Conservation (phyloP, 2,888 invertebrate genomes). For the Aspidapion aeneum region DNA sequence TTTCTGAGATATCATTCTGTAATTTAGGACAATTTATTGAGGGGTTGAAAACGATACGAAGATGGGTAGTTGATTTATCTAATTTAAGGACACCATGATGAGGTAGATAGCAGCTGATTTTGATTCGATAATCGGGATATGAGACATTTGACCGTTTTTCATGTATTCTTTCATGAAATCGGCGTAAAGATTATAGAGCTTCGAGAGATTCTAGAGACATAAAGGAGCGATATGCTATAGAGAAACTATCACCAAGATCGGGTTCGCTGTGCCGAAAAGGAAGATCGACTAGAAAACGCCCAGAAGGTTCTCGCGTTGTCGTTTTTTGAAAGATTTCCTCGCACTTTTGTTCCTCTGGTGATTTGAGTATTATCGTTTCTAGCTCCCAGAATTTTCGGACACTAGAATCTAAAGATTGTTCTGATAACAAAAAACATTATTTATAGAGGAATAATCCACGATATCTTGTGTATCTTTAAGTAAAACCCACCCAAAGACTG, state of each 20-base stretch:
- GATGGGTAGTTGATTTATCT: slow-evolving; percentile 11
- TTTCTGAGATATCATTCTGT: slow-evolving; percentile 5
- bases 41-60: slow-evolving; percentile 16
- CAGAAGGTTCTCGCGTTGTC: not conserved
- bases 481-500: not conserved
- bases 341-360: slow-evolving; percentile 1
- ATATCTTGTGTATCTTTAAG: not conserved
- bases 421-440: not conserved
- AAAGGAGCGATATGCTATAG: slow-evolving; percentile 6
- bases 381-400: slow-evolving; percentile 13
- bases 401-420: slow-evolving; percentile 1
- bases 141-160: slow-evolving; percentile 8
- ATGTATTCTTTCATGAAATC: slow-evolving; percentile 13
- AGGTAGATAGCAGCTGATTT: slow-evolving; percentile 14
- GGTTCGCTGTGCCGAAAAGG: slow-evolving; percentile 12
- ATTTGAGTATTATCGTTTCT: slow-evolving; percentile 5
- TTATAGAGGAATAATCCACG: not conserved
- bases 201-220: slow-evolving; percentile 6
- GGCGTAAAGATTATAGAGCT: slow-evolving; percentile 1
- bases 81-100: slow-evolving; percentile 16
- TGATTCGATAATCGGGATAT: not conserved
- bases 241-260: slow-evolving; percentile 8
- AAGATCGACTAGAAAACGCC: slow-evolving; percentile 6
- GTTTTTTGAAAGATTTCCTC: not conserved
- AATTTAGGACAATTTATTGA: slow-evolving; percentile 6